phyloP scores from a whole-genome alignment of 2,888 invertebrate species.

The Epistrophe eligans region DNA sequence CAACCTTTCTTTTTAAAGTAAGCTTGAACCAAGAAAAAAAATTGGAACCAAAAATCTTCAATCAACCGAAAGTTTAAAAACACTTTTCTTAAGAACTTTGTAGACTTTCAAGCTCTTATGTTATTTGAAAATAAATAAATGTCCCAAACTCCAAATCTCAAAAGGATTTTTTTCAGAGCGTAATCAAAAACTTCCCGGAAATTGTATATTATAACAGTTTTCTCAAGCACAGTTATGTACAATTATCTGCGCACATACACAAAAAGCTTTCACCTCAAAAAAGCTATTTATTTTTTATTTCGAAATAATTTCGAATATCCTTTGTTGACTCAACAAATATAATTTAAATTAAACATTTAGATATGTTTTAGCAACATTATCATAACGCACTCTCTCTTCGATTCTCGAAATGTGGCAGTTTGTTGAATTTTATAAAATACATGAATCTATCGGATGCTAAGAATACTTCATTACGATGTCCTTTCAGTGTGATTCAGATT shows the following conservation, averaged over 20 bases:
- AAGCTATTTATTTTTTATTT: neutral
- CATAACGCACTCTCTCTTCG: slow-evolving; percentile 13
- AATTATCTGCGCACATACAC: neutral
- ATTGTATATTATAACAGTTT: slow-evolving; percentile 3
- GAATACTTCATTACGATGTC: slow-evolving; percentile 49
- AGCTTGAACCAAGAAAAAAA: too few relatives aligned
- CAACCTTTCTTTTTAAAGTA: too few relatives aligned
- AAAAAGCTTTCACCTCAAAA: slow-evolving; percentile 2
- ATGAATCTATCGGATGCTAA: slow-evolving; percentile 54
- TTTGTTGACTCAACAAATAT: neutral
- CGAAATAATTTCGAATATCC: neutral
- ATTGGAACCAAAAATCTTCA: too few relatives aligned
- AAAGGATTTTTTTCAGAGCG: neutral
- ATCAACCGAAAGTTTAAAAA: neutral
- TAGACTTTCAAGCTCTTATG: neutral
- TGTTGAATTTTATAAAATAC: slow-evolving; percentile 9
- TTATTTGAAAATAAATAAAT: neutral
- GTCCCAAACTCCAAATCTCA: slow-evolving; percentile 5
- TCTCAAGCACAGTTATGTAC: neutral
- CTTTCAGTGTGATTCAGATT: slow-evolving; percentile 67
- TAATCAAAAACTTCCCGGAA: neutral
- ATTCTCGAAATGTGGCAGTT: slow-evolving; percentile 42
- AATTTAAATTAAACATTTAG: neutral
- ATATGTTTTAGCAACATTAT: slow-evolving; percentile 7
- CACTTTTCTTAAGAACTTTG: neutral